Evolutionary conservation across 1,140 invertebrate genomes (phyloP).

Genomic region (Neodiprion lecontei): DNA sequence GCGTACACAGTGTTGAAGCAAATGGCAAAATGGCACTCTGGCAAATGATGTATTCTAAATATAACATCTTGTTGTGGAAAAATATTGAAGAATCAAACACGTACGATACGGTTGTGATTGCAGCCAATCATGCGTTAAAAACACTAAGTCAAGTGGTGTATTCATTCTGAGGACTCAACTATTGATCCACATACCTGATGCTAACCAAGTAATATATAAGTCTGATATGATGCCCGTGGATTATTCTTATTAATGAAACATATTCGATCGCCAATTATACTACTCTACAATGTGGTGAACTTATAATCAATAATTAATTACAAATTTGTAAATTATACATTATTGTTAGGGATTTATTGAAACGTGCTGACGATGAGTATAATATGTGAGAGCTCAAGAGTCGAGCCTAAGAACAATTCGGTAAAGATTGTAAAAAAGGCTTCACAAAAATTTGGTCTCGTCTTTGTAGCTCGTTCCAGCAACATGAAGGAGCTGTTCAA

Average conservation of each 20-base stretch:
- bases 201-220: background rate
- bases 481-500: constrained; percentile 73
- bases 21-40: no score
- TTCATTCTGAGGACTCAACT: background rate
- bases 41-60: no score
- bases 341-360: no score
- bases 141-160: background rate
- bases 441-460: no score
- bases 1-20: no score
- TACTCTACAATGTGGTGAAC: no score
- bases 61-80: background rate
- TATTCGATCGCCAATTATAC: no score
- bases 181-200: background rate
- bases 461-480: constrained; percentile 64
- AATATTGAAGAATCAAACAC: background rate
- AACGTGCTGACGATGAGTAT: no score
- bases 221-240: background rate
- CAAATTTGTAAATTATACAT: no score
- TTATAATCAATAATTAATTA: no score
- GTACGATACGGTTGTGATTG: background rate
- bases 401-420: background rate
- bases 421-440: no score
- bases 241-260: background rate
- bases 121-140: background rate
- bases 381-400: constrained; percentile 5